These are phyloP conservation scores for Diphyllodes magnificus DNA, from an alignment of 2,113 vertebrate genomes.

Conservation along the genomic window DNA sequence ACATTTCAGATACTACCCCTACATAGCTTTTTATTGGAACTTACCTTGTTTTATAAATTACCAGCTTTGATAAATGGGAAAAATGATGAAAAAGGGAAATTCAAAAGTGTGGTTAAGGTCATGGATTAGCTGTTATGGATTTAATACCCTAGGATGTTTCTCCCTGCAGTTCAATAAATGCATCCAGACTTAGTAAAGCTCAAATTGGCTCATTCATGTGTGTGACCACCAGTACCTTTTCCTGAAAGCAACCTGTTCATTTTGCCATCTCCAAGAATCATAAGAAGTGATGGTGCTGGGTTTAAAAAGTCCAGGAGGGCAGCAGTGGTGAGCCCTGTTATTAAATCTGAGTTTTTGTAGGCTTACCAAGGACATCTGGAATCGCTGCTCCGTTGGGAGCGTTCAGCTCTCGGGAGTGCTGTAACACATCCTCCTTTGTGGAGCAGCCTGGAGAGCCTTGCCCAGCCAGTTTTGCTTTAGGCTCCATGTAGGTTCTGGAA, in stretches of 20 bases:
- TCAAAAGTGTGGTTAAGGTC: not conserved
- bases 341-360: not conserved
- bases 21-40: not conserved
- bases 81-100: not conserved
- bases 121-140: not conserved
- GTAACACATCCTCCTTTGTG: not conserved
- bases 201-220: not conserved
- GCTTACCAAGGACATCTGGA: not conserved
- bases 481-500: accelerated
- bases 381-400: not conserved
- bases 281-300: not conserved
- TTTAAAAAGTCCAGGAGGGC: not conserved
- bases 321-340: not conserved
- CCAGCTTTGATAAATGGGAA: not conserved
- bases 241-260: not conserved
- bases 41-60: not conserved
- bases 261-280: not conserved
- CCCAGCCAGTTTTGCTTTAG: not conserved
- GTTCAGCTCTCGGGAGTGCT: not conserved
- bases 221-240: not conserved
- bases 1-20: not conserved
- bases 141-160: not conserved
- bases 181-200: not conserved
- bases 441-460: not conserved
- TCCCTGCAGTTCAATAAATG: not conserved